These are phyloP conservation scores for Pelmatolapia mariae DNA, from an alignment of 2,113 vertebrate genomes.

Conservation along the genomic window DNA sequence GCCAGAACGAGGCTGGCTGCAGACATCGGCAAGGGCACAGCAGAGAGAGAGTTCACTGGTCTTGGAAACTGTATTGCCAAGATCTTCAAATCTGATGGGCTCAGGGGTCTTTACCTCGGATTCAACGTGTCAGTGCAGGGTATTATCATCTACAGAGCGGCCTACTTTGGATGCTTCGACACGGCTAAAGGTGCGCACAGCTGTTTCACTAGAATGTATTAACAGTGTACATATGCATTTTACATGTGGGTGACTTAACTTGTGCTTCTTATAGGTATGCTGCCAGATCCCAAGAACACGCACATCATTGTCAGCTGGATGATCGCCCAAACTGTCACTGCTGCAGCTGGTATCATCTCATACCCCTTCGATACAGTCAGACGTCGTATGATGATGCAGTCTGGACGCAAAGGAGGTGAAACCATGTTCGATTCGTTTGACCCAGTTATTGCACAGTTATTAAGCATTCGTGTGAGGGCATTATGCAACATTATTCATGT, in stretches of 20 bases:
- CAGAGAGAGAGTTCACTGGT: slow-evolving; percentile 88
- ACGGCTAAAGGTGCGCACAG: slow-evolving; percentile 88
- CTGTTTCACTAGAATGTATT: neutral
- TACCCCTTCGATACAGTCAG: slow-evolving; percentile 98
- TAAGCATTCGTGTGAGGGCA: neutral
- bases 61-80: slow-evolving; percentile 88
- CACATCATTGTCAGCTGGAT: slow-evolving; percentile 96
- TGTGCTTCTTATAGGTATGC: slow-evolving; percentile 80
- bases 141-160: slow-evolving; percentile 99
- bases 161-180: slow-evolving; percentile 96
- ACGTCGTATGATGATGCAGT: slow-evolving; percentile 99
- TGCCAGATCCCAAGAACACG: slow-evolving; percentile 98
- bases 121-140: slow-evolving; percentile 98
- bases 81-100: slow-evolving; percentile 90
- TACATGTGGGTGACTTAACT: neutral
- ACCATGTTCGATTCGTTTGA: neutral
- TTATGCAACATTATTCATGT: neutral
- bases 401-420: slow-evolving; percentile 93
- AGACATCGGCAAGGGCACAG: slow-evolving; percentile 86
- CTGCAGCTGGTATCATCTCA: slow-evolving; percentile 87
- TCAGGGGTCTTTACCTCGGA: slow-evolving; percentile 89
- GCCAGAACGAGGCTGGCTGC: slow-evolving; percentile 95
- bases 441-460: neutral
- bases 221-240: neutral
- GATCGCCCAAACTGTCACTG: slow-evolving; percentile 96